Conservation (phyloP, 1,140 invertebrate genomes). For the Caenorhabditis tropicalis region DNA sequence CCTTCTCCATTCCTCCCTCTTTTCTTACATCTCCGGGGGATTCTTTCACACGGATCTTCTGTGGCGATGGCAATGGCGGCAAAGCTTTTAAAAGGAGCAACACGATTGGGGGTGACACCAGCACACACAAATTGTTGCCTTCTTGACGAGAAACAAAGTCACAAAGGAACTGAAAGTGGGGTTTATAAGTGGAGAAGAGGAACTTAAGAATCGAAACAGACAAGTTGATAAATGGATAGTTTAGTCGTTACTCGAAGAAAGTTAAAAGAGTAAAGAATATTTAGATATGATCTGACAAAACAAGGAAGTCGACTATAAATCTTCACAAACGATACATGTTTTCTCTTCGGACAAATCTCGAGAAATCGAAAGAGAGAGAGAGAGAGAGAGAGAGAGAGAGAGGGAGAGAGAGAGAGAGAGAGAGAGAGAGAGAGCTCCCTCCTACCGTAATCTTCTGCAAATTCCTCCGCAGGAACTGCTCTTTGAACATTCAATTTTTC, state of each 20-base stretch:
- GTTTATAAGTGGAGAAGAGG: not conserved
- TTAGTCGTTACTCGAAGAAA: constrained; percentile 16
- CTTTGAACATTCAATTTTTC: not conserved
- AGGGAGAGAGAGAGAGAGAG: too few relatives aligned
- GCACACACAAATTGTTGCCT: constrained; percentile 16
- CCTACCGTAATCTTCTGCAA: not conserved
- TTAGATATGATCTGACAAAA: not conserved
- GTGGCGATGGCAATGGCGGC: not conserved
- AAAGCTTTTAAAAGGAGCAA: constrained; percentile 5
- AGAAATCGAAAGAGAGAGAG: too few relatives aligned
- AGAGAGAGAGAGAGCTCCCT: too few relatives aligned
- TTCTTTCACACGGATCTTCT: constrained; percentile 30
- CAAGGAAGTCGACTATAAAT: not conserved
- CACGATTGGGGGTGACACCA: constrained; percentile 25
- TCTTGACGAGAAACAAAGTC: not conserved
- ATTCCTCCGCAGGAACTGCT: not conserved
- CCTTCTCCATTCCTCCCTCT: not conserved
- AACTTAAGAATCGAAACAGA: not conserved
- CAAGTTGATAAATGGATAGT: constrained; percentile 22
- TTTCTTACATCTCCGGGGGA: constrained; percentile 30
- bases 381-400: too few relatives aligned
- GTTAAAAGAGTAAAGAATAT: constrained; percentile 4
- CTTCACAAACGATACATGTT: not conserved
- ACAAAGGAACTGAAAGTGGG: not conserved
- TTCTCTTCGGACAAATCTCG: not conserved